These are phyloP conservation scores for Colaptes auratus DNA, from an alignment of 2,113 vertebrate species.

Conservation along the genomic window DNA sequence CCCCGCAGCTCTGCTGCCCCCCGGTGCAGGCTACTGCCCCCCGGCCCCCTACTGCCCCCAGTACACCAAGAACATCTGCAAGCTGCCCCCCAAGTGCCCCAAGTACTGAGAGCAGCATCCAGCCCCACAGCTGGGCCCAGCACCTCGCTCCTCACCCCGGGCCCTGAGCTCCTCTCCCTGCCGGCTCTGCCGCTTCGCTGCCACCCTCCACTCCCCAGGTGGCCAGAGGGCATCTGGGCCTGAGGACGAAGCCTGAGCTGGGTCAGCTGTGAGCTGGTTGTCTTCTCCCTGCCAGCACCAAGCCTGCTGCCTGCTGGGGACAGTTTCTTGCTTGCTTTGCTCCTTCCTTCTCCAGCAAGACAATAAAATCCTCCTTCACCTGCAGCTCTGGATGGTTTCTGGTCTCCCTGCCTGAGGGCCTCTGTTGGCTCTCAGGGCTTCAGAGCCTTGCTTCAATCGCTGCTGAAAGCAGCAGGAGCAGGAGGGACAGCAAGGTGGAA, in stretches of 20 bases:
- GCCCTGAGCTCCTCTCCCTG: rapidly evolving
- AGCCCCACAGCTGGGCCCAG: rapidly evolving
- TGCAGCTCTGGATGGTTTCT: background rate
- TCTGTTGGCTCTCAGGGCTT: background rate
- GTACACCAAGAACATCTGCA: slow-evolving; percentile 22
- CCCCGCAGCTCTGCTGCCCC: background rate
- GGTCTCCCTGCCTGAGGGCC: background rate
- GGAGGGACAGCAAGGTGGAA: background rate
- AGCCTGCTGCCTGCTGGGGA: rapidly evolving
- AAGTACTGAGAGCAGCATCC: background rate
- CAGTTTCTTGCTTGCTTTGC: background rate
- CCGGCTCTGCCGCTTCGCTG: rapidly evolving
- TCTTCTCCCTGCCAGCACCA: background rate
- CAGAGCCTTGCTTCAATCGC: background rate
- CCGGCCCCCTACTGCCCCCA: background rate
- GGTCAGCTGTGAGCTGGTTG: background rate
- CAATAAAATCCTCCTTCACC: slow-evolving; percentile 26
- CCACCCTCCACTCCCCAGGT: rapidly evolving
- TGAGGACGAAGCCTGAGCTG: background rate
- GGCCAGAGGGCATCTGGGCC: rapidly evolving
- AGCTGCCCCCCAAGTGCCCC: background rate
- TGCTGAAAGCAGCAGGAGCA: background rate
- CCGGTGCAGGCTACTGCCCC: background rate
- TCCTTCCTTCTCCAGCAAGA: background rate
- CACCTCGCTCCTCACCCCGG: rapidly evolving